phyloP scores from a whole-genome alignment of 64 coral and sea anemone genomes.

The Orbicella faveolata region DNA sequence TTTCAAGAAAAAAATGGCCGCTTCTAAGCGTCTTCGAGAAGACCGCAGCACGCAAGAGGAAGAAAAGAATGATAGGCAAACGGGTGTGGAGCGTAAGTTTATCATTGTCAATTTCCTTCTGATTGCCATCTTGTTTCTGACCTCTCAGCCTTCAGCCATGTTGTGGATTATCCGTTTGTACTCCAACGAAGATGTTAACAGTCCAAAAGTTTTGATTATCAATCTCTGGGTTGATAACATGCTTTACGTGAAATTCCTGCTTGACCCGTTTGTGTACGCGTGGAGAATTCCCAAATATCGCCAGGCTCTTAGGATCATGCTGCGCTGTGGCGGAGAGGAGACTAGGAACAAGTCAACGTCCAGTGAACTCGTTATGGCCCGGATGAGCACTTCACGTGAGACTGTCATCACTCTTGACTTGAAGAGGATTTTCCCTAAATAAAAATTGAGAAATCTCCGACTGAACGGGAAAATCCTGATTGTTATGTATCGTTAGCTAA shows the following conservation, averaged over 20 bases:
- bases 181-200: not conserved
- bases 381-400: not conserved
- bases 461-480: not conserved
- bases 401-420: not conserved
- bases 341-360: not conserved
- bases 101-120: slow-evolving; percentile 40
- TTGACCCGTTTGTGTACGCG: slow-evolving; percentile 75
- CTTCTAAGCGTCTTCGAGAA: not conserved
- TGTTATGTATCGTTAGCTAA: not conserved
- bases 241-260: slow-evolving; percentile 64
- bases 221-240: slow-evolving; percentile 9
- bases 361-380: not conserved
- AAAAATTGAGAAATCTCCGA: not conserved
- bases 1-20: slow-evolving; percentile 25
- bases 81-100: not conserved
- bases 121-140: slow-evolving; percentile 9
- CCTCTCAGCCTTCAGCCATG: slow-evolving; percentile 11
- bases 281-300: slow-evolving; percentile 81
- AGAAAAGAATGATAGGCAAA: not conserved
- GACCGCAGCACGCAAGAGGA: not conserved
- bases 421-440: not conserved
- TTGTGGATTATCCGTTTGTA: not conserved
- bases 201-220: no score
- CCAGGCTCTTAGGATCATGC: slow-evolving; percentile 12
- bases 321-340: not conserved